Conservation (phyloP, 2,797 vertebrate genomes). For the Oreochromis grahami region DNA sequence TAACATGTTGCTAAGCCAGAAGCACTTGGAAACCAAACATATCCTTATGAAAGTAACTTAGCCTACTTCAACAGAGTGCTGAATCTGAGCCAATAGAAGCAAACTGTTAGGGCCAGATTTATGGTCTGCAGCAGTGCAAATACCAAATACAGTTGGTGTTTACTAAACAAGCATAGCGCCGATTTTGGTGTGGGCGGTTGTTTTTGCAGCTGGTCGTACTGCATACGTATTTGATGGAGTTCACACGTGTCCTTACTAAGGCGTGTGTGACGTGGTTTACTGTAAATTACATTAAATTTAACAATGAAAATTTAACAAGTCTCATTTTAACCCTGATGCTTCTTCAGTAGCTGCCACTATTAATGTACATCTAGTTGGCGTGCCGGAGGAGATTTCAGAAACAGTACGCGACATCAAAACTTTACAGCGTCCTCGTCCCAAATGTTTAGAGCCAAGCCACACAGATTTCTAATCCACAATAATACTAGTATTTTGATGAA, state of each 20-base stretch:
- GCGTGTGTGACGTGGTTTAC: accelerated
- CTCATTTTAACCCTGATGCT: not conserved
- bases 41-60: not conserved
- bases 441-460: not conserved
- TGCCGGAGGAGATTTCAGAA: not conserved
- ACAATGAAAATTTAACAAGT: not conserved
- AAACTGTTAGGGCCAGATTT: not conserved
- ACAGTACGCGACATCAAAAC: not conserved
- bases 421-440: accelerated
- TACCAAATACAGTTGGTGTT: not conserved
- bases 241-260: not conserved
- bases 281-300: accelerated
- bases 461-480: not conserved
- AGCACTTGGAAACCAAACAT: not conserved
- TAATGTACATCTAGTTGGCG: not conserved
- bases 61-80: not conserved
- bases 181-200: not conserved
- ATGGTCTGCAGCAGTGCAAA: not conserved
- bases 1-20: not conserved
- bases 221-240: not conserved
- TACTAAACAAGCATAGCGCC: not conserved
- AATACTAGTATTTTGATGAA: not conserved
- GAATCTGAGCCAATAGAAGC: not conserved
- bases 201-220: not conserved
- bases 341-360: accelerated